phyloP scores from a whole-genome alignment of 2,797 vertebrate species.

The Heterohyrax brucei region DNA sequence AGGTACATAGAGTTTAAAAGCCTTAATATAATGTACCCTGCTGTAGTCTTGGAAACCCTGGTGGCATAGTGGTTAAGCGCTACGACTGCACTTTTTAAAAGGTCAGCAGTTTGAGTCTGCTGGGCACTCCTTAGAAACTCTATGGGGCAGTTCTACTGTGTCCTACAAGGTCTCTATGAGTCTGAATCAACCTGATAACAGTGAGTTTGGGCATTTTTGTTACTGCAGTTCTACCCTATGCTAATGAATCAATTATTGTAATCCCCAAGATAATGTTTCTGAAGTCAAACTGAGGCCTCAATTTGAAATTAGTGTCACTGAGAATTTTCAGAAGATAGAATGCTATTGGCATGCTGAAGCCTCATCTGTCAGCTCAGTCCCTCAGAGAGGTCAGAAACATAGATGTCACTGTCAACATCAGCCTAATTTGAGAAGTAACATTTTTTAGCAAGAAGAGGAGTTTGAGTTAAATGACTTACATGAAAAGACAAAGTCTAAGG shows the following conservation, averaged over 20 bases:
- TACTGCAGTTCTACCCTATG: background rate
- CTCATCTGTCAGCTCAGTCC: background rate
- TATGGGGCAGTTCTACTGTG: too few species aligned
- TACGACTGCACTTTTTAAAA: too few species aligned
- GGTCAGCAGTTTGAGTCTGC: too few species aligned
- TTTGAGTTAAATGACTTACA: background rate
- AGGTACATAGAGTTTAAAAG: background rate
- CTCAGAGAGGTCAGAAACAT: slow-evolving; percentile 22
- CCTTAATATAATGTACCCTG: background rate
- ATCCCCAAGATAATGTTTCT: background rate
- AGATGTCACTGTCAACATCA: background rate
- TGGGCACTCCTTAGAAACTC: too few species aligned
- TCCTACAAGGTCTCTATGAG: too few species aligned
- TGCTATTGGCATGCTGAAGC: background rate
- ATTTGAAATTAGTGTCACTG: background rate
- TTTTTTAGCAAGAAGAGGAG: background rate
- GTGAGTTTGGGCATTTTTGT: too few species aligned
- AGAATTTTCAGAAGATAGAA: slow-evolving; percentile 40
- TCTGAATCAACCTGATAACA: too few species aligned
- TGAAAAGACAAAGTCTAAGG: background rate
- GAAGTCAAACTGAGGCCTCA: background rate
- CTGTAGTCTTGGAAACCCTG: background rate
- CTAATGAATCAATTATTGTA: background rate
- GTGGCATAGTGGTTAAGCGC: too few species aligned
- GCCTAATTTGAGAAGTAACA: background rate